These are phyloP conservation scores for Ivindomyrus marchei DNA, from an alignment of 2,113 vertebrate species.

Conservation along the genomic window DNA sequence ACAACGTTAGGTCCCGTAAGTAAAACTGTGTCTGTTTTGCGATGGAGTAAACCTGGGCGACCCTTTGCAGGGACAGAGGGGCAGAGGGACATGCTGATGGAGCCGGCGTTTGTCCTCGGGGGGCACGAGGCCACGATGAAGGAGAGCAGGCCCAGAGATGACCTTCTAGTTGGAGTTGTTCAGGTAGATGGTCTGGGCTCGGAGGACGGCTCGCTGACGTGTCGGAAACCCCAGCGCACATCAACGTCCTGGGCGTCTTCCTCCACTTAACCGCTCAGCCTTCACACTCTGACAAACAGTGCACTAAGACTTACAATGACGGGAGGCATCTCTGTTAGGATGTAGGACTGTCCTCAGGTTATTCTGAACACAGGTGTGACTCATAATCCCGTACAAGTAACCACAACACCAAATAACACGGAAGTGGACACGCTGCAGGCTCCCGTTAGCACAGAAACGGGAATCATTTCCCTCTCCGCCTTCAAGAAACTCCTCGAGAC, in stretches of 20 bases:
- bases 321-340: not conserved
- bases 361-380: not conserved
- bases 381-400: not conserved
- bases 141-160: not conserved
- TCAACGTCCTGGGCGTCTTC: not conserved
- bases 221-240: slow-evolving; percentile 27
- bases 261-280: not conserved
- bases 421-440: not conserved
- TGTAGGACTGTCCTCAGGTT: not conserved
- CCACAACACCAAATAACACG: not conserved
- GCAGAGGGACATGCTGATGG: not conserved
- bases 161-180: slow-evolving; percentile 5
- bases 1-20: not conserved
- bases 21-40: not conserved
- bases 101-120: not conserved
- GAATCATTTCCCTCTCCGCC: not conserved
- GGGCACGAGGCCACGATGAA: not conserved
- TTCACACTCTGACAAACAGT: not conserved
- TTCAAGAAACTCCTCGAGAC: not conserved
- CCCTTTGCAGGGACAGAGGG: not conserved
- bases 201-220: slow-evolving; percentile 29
- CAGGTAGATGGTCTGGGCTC: not conserved
- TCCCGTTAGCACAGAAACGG: not conserved
- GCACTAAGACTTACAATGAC: not conserved
- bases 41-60: not conserved